phyloP scores from a whole-genome alignment of 2,888 invertebrate species.

The Brachypalpus laphriformis region DNA sequence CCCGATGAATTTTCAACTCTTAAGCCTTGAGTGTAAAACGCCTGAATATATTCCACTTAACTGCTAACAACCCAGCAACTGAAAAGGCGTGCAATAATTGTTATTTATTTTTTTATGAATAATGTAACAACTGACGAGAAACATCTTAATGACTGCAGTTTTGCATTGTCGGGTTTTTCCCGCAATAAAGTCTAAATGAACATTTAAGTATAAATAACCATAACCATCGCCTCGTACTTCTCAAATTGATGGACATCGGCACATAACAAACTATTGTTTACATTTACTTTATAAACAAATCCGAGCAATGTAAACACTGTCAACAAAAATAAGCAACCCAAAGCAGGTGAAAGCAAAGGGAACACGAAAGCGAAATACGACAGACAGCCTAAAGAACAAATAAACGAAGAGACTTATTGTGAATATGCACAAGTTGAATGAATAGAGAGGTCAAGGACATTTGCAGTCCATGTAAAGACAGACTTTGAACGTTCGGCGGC shows the following conservation, averaged over 20 bases:
- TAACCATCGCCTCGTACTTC: background rate
- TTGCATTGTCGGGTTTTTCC: background rate
- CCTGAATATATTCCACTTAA: background rate
- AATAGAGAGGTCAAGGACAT: constrained; percentile 24
- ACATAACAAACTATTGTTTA: background rate
- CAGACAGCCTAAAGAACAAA: background rate
- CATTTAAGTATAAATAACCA: background rate
- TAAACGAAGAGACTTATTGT: background rate
- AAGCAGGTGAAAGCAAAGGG: background rate
- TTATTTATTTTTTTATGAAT: background rate
- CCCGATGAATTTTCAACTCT: background rate
- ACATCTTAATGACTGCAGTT: background rate
- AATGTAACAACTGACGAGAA: background rate
- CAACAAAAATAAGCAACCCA: background rate
- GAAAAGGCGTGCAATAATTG: background rate
- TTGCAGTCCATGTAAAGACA: constrained; percentile 6
- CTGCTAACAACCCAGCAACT: background rate
- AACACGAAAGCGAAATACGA: background rate
- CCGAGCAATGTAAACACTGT: background rate
- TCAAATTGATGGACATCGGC: background rate
- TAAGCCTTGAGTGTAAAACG: too few relatives aligned
- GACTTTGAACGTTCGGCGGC: background rate
- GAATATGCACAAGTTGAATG: background rate
- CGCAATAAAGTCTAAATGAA: background rate
- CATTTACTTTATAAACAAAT: constrained; percentile 11